These are phyloP conservation scores for Clinocottus analis DNA, from an alignment of 2,113 vertebrate species.

Conservation along the genomic window DNA sequence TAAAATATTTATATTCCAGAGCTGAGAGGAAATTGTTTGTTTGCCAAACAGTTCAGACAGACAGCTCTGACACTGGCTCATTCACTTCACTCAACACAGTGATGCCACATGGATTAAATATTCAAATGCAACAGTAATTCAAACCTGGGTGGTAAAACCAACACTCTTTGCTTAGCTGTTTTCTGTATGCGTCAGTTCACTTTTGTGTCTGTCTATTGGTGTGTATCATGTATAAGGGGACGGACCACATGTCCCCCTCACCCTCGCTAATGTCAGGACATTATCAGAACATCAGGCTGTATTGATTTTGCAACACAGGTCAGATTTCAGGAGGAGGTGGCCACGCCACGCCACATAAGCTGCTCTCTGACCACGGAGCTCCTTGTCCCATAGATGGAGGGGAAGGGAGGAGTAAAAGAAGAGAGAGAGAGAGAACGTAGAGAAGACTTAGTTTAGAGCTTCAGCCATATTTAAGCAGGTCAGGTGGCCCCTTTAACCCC, in stretches of 20 bases:
- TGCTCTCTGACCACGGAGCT: slow-evolving; percentile 75
- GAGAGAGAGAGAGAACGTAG: slow-evolving; percentile 47
- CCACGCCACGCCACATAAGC: slow-evolving; percentile 72
- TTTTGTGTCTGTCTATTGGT: slow-evolving; percentile 19
- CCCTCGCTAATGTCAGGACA: slow-evolving; percentile 90
- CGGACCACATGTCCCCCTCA: slow-evolving; percentile 80
- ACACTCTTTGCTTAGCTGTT: neutral
- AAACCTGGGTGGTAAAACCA: slow-evolving; percentile 17
- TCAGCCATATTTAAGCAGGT: slow-evolving; percentile 86
- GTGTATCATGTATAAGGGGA: slow-evolving; percentile 54
- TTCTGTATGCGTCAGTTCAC: neutral
- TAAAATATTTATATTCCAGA: slow-evolving; percentile 11
- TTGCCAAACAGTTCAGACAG: slow-evolving; percentile 28
- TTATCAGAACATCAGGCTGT: slow-evolving; percentile 93
- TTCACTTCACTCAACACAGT: slow-evolving; percentile 15
- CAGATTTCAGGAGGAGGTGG: slow-evolving; percentile 88
- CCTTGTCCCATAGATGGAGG: slow-evolving; percentile 58
- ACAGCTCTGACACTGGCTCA: slow-evolving; percentile 23
- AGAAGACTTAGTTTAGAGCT: slow-evolving; percentile 44
- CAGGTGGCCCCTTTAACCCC: slow-evolving; percentile 78
- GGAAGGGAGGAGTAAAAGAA: slow-evolving; percentile 28
- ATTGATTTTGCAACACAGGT: slow-evolving; percentile 92
- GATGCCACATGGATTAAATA: slow-evolving; percentile 42
- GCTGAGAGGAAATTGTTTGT: slow-evolving; percentile 25
- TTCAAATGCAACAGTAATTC: slow-evolving; percentile 70